These are phyloP conservation scores for Pseudonaja textilis DNA, from an alignment of 2,113 vertebrate species.

Conservation along the genomic window DNA sequence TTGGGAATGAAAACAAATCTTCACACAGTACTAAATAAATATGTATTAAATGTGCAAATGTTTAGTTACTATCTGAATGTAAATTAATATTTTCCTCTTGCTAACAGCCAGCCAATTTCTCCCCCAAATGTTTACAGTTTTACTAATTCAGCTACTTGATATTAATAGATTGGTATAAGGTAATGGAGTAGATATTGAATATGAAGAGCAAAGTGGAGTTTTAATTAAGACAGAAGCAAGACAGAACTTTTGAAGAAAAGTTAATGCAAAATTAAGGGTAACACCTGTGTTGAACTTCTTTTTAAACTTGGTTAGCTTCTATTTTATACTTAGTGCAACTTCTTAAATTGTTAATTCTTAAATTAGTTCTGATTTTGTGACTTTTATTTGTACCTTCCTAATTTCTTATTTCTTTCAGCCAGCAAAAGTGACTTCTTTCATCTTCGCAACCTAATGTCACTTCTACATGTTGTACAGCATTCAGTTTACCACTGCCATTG, in stretches of 20 bases:
- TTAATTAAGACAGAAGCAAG: neutral
- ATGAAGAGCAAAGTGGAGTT: neutral
- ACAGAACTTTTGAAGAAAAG: neutral
- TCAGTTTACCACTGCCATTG: neutral
- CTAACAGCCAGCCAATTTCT: neutral
- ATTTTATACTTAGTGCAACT: neutral
- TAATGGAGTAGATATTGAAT: neutral
- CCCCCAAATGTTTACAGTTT: slow-evolving; percentile 8
- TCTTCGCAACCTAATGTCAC: neutral
- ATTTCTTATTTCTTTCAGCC: neutral
- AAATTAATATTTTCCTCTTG: slow-evolving; percentile 1
- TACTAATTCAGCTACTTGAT: slow-evolving; percentile 5
- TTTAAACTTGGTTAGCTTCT: neutral
- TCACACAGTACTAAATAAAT: neutral
- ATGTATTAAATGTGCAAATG: slow-evolving; percentile 11
- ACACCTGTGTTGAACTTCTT: neutral
- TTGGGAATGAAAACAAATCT: neutral
- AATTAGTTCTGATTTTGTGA: neutral
- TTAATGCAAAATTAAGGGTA: neutral
- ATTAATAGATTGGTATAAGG: neutral
- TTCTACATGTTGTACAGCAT: neutral
- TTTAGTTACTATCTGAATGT: neutral
- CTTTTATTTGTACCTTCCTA: neutral
- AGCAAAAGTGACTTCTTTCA: neutral
- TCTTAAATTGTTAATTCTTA: neutral